Conservation (phyloP, 2,797 vertebrate genomes). For the Enteromius treurensis region DNA sequence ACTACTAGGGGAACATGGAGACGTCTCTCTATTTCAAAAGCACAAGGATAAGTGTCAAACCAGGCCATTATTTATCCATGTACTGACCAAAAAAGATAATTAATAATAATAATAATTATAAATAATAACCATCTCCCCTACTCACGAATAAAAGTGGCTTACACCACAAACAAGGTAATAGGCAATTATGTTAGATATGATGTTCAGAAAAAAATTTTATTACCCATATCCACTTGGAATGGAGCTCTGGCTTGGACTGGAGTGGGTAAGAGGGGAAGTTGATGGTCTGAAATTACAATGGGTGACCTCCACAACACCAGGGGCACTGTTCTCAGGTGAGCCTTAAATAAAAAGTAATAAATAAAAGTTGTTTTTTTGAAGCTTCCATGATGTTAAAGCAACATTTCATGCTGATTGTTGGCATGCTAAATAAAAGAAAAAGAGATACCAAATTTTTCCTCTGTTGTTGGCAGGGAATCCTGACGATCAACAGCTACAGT, state of each 20-base stretch:
- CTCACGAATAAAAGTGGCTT: not conserved
- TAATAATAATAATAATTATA: not conserved
- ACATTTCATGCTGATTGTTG: too few relatives aligned
- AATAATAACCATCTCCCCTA: not conserved
- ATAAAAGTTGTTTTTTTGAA: slow-evolving; percentile 14
- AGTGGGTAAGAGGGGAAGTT: slow-evolving; percentile 91
- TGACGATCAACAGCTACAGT: slow-evolving; percentile 67
- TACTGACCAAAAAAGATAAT: not conserved
- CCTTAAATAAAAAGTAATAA: slow-evolving; percentile 40
- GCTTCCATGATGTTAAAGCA: not conserved
- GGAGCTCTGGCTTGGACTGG: slow-evolving; percentile 91
- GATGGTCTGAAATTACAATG: slow-evolving; percentile 89
- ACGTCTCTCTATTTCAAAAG: slow-evolving; percentile 62
- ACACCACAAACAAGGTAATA: not conserved
- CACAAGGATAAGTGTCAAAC: not conserved
- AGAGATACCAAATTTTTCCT: slow-evolving; percentile 70
- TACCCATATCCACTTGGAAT: slow-evolving; percentile 75
- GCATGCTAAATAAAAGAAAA: not conserved
- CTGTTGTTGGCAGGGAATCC: slow-evolving; percentile 46
- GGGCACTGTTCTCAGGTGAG: slow-evolving; percentile 64
- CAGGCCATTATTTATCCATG: not conserved
- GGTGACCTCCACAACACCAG: slow-evolving; percentile 71
- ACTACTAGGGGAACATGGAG: slow-evolving; percentile 64
- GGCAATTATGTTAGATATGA: not conserved
- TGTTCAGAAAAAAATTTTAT: not conserved